phyloP scores from a whole-genome alignment of 2,888 invertebrate genomes.

The Thalpophila matura region DNA sequence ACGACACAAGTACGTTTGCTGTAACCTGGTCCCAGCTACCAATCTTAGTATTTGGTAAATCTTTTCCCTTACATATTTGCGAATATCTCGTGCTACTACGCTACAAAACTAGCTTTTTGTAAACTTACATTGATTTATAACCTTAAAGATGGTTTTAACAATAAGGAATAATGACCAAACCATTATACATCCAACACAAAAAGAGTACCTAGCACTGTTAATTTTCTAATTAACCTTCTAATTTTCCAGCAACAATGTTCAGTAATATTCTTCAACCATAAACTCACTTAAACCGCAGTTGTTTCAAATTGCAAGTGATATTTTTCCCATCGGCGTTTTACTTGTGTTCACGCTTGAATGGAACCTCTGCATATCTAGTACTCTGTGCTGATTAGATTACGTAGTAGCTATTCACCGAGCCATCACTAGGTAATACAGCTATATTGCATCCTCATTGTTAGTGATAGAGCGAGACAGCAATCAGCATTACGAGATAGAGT shows the following conservation, averaged over 20 bases:
- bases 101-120: background rate
- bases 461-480: constrained; percentile 18
- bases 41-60: background rate
- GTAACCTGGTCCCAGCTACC: too few relatives aligned
- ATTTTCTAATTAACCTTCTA: too few relatives aligned
- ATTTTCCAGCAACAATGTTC: too few relatives aligned
- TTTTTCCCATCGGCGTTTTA: background rate
- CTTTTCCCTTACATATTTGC: background rate
- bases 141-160: too few relatives aligned
- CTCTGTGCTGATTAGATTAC: constrained; percentile 16
- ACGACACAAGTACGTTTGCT: background rate
- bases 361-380: constrained; percentile 7
- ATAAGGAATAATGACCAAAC: too few relatives aligned
- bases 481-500: constrained; percentile 1
- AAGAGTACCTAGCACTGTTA: too few relatives aligned
- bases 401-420: constrained; percentile 5
- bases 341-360: background rate
- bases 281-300: background rate
- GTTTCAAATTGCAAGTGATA: background rate
- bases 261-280: background rate
- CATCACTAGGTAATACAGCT: constrained; percentile 1
- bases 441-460: constrained; percentile 24
- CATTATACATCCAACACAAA: too few relatives aligned
- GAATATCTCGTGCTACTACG: background rate
- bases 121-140: background rate